A percentile compares a stretch with the other conserved stretches of the same genome.
Evolutionary conservation across 2,113 vertebrate species (phyloP).

Genomic region (Columba janthina): DNA sequence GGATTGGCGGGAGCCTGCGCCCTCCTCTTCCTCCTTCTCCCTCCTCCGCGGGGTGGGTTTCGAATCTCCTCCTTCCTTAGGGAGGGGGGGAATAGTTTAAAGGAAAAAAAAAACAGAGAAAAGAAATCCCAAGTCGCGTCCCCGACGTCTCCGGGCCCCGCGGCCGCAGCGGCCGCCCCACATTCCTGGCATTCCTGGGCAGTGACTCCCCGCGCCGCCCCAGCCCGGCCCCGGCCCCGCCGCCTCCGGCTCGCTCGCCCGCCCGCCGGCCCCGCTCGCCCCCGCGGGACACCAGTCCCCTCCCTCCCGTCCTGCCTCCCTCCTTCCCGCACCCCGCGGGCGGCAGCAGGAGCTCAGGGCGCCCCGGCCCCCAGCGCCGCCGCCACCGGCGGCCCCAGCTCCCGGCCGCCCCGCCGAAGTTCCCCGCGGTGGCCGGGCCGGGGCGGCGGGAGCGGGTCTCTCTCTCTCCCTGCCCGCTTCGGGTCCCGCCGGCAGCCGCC

Average conservation of each 20-base stretch:
- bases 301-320: not conserved
- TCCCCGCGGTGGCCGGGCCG: not conserved
- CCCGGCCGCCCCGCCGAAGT: not conserved
- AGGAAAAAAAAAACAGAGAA: not conserved
- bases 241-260: not conserved
- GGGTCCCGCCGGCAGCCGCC: not conserved
- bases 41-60: constrained; percentile 55
- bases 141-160: constrained; percentile 51
- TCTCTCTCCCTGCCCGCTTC: not conserved
- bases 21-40: constrained; percentile 57
- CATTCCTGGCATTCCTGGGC: constrained; percentile 57
- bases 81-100: not conserved
- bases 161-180: constrained; percentile 1
- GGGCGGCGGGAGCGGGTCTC: not conserved
- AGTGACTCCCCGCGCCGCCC: constrained; percentile 49
- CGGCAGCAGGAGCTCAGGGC: not conserved
- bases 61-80: not conserved
- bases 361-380: not conserved
- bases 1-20: constrained; percentile 42
- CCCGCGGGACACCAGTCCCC: not conserved
- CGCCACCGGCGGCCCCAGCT: not conserved
- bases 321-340: not conserved
- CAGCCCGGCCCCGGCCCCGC: not conserved
- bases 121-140: constrained; percentile 42
- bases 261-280: not conserved